Conservation (phyloP, 2,797 vertebrate genomes). For the Phylloscopus collybita region DNA sequence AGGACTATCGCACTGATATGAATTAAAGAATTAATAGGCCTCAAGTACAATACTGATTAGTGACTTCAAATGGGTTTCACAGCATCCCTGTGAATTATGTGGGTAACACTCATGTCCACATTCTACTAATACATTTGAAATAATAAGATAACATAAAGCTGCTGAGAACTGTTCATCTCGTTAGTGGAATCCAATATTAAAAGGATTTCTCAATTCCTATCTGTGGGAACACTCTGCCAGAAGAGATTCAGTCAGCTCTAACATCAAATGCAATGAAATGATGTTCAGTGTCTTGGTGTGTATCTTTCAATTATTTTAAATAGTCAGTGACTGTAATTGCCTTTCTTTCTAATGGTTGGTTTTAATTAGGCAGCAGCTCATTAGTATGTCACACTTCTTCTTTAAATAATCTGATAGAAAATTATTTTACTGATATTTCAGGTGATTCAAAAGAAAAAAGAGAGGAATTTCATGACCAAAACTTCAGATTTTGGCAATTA, state of each 20-base stretch:
- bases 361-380: background rate
- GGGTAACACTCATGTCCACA: background rate
- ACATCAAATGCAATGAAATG: background rate
- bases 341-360: background rate
- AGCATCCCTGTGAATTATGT: background rate
- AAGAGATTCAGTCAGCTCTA: background rate
- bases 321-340: background rate
- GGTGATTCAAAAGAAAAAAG: background rate
- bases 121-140: background rate
- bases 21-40: background rate
- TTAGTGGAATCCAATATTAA: background rate
- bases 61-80: background rate
- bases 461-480: background rate
- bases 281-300: background rate
- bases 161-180: background rate
- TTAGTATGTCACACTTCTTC: background rate
- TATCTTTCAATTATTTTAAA: background rate
- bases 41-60: background rate
- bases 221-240: background rate
- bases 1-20: background rate
- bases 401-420: background rate
- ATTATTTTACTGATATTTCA: background rate
- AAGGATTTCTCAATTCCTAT: background rate
- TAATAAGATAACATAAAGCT: background rate
- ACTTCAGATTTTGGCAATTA: background rate